Evolutionary conservation across 2,113 vertebrate species (phyloP), one percentile per base, ranked within the genome.

Genomic region (Onychostruthus taczanowskii): DNA sequence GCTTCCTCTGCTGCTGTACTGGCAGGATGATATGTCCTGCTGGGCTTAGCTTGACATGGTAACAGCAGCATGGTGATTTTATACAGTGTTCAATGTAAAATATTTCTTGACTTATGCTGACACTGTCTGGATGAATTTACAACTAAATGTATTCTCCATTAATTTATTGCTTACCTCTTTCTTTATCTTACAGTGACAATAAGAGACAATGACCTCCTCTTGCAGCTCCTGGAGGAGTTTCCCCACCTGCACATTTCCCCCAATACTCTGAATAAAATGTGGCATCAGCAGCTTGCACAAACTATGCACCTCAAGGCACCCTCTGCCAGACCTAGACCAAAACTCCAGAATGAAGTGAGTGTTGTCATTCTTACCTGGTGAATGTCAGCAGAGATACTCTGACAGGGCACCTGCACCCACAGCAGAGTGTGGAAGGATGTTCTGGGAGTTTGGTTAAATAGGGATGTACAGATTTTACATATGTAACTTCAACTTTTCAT

Each of bases 241-340:
- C 99, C 99, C 23, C 97, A 98, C 76, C 98, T 99, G 59, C 98
- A 97, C 74, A 95, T 99, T 90, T 99, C 99, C 52, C 95, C 97
- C 20, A 98, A 97, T 10, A 94, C 98, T 6, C 94, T 99, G 87
- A 97, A 96, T 37, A 98, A 94, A 89, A 99, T 99, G 99, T 99
- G 99, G 99, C 98, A 97, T 90, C 98, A 97, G 96, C 99, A 99
- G 98, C 97, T 98, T 47, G 97, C 98, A 63, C 99, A 99, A 69
- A 93, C 98, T 41, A 96, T 98, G 66, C 97, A 97, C 52, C 98
- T 99, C 37, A 97, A 72, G 56, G 97, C 95, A 77, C 90, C 98
- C 33, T 82, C 93, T 56, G 93, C 95, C 68, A 97, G 94, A 69
- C 95, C 87, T 12, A 97, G 90, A 81, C 87, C 94, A 84, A 98